These are phyloP conservation scores for Eurystomus gularis DNA, from an alignment of 2,113 vertebrate genomes.

Conservation along the genomic window DNA sequence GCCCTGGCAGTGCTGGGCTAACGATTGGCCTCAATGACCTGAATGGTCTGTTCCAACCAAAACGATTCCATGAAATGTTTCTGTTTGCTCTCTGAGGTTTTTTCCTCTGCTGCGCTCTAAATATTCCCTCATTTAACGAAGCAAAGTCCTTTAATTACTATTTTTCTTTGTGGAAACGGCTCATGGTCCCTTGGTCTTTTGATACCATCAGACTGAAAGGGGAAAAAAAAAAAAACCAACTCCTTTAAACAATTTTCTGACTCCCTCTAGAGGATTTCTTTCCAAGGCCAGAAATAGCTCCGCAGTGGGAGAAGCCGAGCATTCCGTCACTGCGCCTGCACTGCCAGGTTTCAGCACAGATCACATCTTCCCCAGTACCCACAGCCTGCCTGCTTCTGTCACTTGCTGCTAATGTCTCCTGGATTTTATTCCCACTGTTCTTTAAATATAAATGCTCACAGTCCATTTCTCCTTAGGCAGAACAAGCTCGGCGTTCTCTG, in stretches of 20 bases:
- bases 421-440: background rate
- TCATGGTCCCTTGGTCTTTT: background rate
- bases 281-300: background rate
- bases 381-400: background rate
- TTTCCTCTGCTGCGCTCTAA: background rate
- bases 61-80: background rate
- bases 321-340: rapidly evolving
- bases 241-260: constrained; percentile 20
- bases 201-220: background rate
- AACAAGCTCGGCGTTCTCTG: rapidly evolving
- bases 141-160: background rate
- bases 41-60: background rate
- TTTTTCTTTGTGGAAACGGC: background rate
- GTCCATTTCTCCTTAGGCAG: background rate
- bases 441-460: background rate
- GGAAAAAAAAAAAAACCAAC: background rate
- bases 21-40: background rate
- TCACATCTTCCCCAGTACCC: background rate
- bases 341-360: background rate
- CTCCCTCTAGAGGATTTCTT: constrained; percentile 49
- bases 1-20: no score
- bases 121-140: background rate
- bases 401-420: background rate
- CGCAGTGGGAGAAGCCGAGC: background rate
- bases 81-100: background rate